phyloP scores from a whole-genome alignment of 1,140 invertebrate species.

The Drosophila carrolli region DNA sequence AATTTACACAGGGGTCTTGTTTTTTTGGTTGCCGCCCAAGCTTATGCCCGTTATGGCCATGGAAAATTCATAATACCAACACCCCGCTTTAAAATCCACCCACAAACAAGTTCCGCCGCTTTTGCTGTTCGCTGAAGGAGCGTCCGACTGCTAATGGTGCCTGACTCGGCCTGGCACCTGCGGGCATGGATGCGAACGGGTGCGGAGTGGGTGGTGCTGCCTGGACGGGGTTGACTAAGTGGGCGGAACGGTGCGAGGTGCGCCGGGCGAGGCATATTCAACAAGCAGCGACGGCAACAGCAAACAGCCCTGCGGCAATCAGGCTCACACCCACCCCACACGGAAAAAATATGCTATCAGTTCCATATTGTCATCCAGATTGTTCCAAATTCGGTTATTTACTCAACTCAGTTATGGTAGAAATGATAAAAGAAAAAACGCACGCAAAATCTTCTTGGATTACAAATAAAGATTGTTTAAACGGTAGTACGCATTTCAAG shows the following conservation, averaged over 20 bases:
- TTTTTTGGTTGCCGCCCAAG: slow-evolving; percentile 3
- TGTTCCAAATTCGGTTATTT: slow-evolving; percentile 3
- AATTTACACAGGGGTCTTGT: background rate
- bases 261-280: slow-evolving; percentile 42
- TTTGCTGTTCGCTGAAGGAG: slow-evolving; percentile 35
- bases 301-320: slow-evolving; percentile 29
- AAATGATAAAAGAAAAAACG: background rate
- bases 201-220: slow-evolving; percentile 19
- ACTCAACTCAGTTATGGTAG: background rate
- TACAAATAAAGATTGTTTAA: background rate
- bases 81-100: slow-evolving; percentile 32
- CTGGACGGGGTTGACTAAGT: background rate
- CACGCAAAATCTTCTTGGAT: background rate
- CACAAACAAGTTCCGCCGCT: slow-evolving; percentile 33
- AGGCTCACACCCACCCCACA: slow-evolving; percentile 17
- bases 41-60: slow-evolving; percentile 15
- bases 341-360: background rate
- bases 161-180: slow-evolving; percentile 44
- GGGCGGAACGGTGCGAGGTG: slow-evolving; percentile 10
- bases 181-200: slow-evolving; percentile 23
- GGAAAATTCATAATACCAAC: slow-evolving; percentile 45
- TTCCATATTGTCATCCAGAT: background rate
- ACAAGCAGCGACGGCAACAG: slow-evolving; percentile 51
- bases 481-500: too few species aligned
- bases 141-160: slow-evolving; percentile 53